These are phyloP conservation scores for Drosophila repletoides DNA, from an alignment of 1,140 invertebrate species.

Conservation along the genomic window DNA sequence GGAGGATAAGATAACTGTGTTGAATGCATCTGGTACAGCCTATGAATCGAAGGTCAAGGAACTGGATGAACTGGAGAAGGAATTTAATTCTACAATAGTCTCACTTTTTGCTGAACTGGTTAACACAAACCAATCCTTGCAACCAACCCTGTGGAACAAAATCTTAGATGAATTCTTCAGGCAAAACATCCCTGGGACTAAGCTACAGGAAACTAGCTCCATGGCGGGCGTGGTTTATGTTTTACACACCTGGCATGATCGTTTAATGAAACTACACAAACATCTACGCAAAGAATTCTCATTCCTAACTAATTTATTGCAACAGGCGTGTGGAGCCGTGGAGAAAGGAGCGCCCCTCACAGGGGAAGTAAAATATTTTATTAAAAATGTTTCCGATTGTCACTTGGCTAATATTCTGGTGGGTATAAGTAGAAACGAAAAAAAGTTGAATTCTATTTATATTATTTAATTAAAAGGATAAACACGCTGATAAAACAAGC, in stretches of 20 bases:
- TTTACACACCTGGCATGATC: slow-evolving; percentile 51
- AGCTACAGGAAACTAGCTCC: slow-evolving; percentile 29
- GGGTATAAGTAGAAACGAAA: not conserved
- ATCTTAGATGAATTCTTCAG: slow-evolving; percentile 46
- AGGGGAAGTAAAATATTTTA: slow-evolving; percentile 72
- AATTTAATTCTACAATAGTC: slow-evolving; percentile 22
- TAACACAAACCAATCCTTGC: not conserved
- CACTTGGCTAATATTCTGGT: slow-evolving; percentile 85
- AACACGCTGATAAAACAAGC: slow-evolving; percentile 10
- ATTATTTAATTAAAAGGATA: slow-evolving; percentile 21
- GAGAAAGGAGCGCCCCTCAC: slow-evolving; percentile 11
- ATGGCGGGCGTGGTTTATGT: slow-evolving; percentile 49
- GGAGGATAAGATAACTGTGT: slow-evolving; percentile 38
- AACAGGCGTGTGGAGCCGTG: slow-evolving; percentile 28
- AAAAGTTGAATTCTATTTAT: not conserved
- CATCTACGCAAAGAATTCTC: slow-evolving; percentile 36
- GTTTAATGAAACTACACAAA: slow-evolving; percentile 15
- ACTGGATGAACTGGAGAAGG: not conserved
- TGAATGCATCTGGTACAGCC: slow-evolving; percentile 25
- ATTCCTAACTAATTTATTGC: slow-evolving; percentile 32
- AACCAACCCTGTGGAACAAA: slow-evolving; percentile 49
- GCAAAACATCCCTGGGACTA: slow-evolving; percentile 37
- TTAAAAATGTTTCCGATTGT: slow-evolving; percentile 86
- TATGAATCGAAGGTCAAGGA: slow-evolving; percentile 43
- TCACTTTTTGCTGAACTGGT: slow-evolving; percentile 40